Evolutionary conservation across 2,888 invertebrate species (phyloP).

Genomic region (Pheosia tremula): DNA sequence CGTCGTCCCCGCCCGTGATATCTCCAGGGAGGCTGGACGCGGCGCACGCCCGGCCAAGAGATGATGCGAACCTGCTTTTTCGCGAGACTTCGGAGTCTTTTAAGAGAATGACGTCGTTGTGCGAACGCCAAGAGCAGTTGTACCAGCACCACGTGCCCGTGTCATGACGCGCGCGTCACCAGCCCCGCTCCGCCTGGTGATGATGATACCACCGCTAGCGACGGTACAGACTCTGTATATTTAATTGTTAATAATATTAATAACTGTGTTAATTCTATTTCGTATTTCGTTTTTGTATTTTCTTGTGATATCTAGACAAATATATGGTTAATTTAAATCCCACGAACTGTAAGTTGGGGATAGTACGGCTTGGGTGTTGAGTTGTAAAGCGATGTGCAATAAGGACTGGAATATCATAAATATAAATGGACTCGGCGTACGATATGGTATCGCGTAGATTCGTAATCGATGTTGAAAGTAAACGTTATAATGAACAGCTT

Average conservation of each 20-base stretch:
- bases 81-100: slow-evolving; percentile 80
- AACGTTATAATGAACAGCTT: slow-evolving; percentile 83
- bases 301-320: slow-evolving; percentile 85
- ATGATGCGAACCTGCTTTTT: slow-evolving; percentile 81
- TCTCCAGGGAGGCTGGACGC: slow-evolving; percentile 77
- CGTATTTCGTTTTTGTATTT: slow-evolving; percentile 83
- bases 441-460: slow-evolving; percentile 79
- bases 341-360: slow-evolving; percentile 83
- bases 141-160: slow-evolving; percentile 84
- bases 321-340: slow-evolving; percentile 77
- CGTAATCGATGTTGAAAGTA: slow-evolving; percentile 85
- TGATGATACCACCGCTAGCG: slow-evolving; percentile 63
- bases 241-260: slow-evolving; percentile 83
- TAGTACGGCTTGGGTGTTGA: slow-evolving; percentile 70
- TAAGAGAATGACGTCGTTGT: slow-evolving; percentile 82
- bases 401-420: slow-evolving; percentile 77
- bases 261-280: slow-evolving; percentile 79
- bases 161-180: slow-evolving; percentile 76
- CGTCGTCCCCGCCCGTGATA: slow-evolving; percentile 78
- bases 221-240: slow-evolving; percentile 74
- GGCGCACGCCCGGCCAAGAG: slow-evolving; percentile 71
- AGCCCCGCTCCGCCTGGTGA: slow-evolving; percentile 74
- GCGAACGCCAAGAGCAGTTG: slow-evolving; percentile 81
- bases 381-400: slow-evolving; percentile 80
- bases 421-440: slow-evolving; percentile 73